Conservation (phyloP, 2,797 vertebrate genomes). For the Melanotaenia trifasciata region DNA sequence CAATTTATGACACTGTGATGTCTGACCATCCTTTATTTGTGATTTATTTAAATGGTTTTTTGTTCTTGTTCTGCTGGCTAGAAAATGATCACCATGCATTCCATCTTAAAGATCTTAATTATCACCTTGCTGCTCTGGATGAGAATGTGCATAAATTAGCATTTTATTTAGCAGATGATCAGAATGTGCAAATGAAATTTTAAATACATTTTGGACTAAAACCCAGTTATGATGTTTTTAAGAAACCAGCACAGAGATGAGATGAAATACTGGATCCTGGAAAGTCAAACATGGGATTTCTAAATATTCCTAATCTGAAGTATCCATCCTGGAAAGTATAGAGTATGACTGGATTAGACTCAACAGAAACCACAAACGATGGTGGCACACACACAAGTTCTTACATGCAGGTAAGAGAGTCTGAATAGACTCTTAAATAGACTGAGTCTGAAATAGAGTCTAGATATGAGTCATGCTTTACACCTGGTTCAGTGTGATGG, state of each 20-base stretch:
- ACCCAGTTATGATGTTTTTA: neutral
- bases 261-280: neutral
- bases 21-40: neutral
- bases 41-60: neutral
- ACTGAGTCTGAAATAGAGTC: slow-evolving; percentile 25
- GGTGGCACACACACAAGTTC: slow-evolving; percentile 23
- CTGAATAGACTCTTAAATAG: slow-evolving; percentile 5
- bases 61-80: slow-evolving; percentile 3
- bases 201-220: neutral
- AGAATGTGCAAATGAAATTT: neutral
- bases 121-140: slow-evolving; percentile 9
- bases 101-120: slow-evolving; percentile 9
- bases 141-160: slow-evolving; percentile 11
- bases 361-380: neutral
- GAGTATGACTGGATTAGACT: neutral
- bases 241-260: neutral
- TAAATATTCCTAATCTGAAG: neutral
- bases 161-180: slow-evolving; percentile 5
- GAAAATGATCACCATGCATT: neutral
- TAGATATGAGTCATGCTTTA: slow-evolving; percentile 64
- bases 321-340: neutral
- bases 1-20: neutral
- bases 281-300: neutral
- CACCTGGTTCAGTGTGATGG: slow-evolving; percentile 67
- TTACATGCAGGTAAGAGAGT: slow-evolving; percentile 20